Base-by-base conservation (phyloP, 2,113 vertebrate species). In the Marmota flaviventris region DNA sequence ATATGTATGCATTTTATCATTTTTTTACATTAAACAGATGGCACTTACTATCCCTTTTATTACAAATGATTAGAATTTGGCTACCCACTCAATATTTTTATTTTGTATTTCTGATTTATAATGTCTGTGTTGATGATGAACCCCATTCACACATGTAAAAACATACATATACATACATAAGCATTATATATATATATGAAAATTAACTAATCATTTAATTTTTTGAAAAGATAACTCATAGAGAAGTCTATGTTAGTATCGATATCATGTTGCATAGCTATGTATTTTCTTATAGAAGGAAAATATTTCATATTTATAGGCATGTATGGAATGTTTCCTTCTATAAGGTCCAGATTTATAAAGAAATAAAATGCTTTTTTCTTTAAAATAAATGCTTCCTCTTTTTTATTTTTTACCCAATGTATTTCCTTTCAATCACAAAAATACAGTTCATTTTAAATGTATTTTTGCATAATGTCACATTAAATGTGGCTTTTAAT, bases 11-110 rank as follows among this genome's bases (percentile, higher is more conserved):
- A 98, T 98, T 97, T 98, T 97, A 96, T 97, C 95, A 98, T 93
- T 95, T 85, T 97, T 96, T 98, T 98, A 98, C 97, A 98, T 99
- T 98, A 98, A 98, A 98, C 98, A 99, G 98, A 99, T 99, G 98
- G 98, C 79, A 98, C 78, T 98, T 87, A 93, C 94, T 98, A 96
- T 86, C 93, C 98, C 98, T 98, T 99, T 98, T 99, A 98, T 98
- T 98, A 98, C 95, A 98, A 98, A 98, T 98, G 98, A 99, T 98
- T 98, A 98, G 95, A 98, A 98, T 98, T 98, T 99, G 98, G 98
- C 97, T 98, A 98, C 98, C 96, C 97, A 98, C 95, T 98, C 98
- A 98, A 98, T 98, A 98, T 98, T 98, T 98, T 98, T 98, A 98
- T 98, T 98, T 98, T 99, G 97, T 98, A 97, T 98, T 98, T 98